Conservation (phyloP, 2,113 vertebrate species). For the Apteryx mantelli region DNA sequence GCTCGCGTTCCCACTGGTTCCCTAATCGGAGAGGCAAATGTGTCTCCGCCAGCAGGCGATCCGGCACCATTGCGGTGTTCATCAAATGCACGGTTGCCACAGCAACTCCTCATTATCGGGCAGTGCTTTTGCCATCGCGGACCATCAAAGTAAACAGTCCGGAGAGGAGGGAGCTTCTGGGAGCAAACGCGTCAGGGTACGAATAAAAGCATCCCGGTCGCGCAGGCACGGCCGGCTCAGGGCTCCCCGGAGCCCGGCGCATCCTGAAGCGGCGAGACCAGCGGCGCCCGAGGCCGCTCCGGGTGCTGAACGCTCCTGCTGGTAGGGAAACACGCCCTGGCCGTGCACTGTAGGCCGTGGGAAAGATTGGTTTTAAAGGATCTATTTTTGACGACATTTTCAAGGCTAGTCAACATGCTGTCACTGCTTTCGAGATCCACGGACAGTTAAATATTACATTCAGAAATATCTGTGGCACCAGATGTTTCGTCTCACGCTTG, state of each 20-base stretch:
- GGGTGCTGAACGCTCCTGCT: background rate
- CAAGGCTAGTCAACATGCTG: background rate
- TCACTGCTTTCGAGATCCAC: background rate
- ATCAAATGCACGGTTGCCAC: slow-evolving; percentile 73
- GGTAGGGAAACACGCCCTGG: background rate
- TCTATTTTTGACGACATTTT: slow-evolving; percentile 20
- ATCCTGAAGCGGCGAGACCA: background rate
- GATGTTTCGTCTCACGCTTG: background rate
- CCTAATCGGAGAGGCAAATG: background rate
- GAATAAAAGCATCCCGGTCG: background rate
- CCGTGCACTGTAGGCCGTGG: background rate
- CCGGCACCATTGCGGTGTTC: background rate
- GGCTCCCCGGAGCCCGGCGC: background rate
- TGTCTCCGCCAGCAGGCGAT: background rate
- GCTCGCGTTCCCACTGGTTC: background rate
- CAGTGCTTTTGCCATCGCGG: slow-evolving; percentile 22
- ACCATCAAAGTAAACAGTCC: slow-evolving; percentile 60
- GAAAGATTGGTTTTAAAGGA: background rate
- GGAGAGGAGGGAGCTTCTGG: background rate
- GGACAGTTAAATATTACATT: slow-evolving; percentile 14
- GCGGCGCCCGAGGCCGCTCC: no score
- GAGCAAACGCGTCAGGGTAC: background rate
- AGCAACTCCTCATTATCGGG: slow-evolving; percentile 79
- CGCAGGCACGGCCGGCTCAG: no score
- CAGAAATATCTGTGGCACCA: background rate